These are phyloP conservation scores for Mactromeris polynyma DNA, from an alignment of 2,888 invertebrate species.

Conservation along the genomic window DNA sequence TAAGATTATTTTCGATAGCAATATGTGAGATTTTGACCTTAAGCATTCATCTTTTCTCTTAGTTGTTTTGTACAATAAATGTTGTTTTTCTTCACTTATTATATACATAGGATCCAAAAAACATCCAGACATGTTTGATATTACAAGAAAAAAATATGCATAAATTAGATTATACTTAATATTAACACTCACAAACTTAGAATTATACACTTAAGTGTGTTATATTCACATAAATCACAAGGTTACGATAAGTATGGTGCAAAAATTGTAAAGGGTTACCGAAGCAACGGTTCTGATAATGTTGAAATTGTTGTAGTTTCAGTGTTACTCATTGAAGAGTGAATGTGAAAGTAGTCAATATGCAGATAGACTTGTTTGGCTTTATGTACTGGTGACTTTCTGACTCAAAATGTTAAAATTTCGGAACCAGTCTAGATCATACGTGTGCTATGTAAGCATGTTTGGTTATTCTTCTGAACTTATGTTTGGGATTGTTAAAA, in stretches of 20 bases:
- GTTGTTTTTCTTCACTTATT: conserved; percentile 18
- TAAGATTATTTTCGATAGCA: no score
- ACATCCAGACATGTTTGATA: not conserved
- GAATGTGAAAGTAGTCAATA: no score
- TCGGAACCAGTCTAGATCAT: no score
- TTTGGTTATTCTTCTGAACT: not conserved
- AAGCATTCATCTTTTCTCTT: not conserved
- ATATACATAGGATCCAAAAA: not conserved
- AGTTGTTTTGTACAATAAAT: conserved; percentile 3
- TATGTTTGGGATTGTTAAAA: conserved; percentile 34
- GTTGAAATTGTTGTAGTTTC: not conserved
- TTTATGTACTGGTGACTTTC: no score
- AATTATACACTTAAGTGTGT: no score
- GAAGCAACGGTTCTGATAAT: not conserved
- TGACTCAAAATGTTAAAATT: no score
- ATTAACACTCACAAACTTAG: no score
- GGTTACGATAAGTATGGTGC: not conserved
- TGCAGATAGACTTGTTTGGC: no score
- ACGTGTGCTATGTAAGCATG: not conserved
- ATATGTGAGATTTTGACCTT: not conserved
- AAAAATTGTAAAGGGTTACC: not conserved
- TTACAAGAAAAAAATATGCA: not conserved
- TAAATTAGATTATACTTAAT: not conserved
- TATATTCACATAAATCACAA: not conserved
- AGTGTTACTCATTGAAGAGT: not conserved